Evolutionary conservation across 2,113 vertebrate genomes (phyloP).

Genomic region (Platycercus adscitus): DNA sequence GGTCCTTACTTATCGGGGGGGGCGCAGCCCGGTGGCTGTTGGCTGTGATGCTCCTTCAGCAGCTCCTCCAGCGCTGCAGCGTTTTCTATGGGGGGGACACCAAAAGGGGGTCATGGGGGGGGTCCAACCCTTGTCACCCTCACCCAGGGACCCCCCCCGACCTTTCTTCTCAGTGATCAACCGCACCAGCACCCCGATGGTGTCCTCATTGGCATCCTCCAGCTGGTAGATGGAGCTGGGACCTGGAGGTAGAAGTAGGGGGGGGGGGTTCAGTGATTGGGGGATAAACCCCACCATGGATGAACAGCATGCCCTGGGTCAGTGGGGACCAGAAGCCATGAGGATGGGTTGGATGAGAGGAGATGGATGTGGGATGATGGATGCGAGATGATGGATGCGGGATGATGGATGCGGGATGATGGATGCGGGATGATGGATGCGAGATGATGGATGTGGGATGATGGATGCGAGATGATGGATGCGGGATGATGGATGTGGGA

Average conservation of each 20-base stretch:
- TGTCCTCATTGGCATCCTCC: constrained; percentile 93
- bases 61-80: constrained; percentile 92
- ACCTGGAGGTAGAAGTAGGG: constrained; percentile 64
- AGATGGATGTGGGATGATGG: neutral
- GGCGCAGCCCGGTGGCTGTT: constrained; percentile 75
- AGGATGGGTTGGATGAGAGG: neutral
- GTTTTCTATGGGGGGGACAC: constrained; percentile 79
- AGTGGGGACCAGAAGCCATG: fast-evolving
- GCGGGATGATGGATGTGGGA: neutral
- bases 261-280: neutral
- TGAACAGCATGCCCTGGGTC: neutral
- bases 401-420: too few species aligned
- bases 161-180: constrained; percentile 97
- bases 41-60: constrained; percentile 89
- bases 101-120: fast-evolving
- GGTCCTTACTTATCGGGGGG: constrained; percentile 82
- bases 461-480: fast-evolving
- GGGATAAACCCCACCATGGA: neutral
- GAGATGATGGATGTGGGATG: neutral
- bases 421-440: too few species aligned
- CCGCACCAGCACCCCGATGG: constrained; percentile 91
- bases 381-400: too few species aligned
- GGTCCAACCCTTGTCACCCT: neutral
- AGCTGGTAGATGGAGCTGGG: constrained; percentile 77
- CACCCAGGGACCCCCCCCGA: neutral